Percentiles rank a stretch among this genome's conserved stretches.
These are phyloP conservation scores for Synergus gifuensis DNA, from an alignment of 2,888 invertebrate species.

Conservation along the genomic window DNA sequence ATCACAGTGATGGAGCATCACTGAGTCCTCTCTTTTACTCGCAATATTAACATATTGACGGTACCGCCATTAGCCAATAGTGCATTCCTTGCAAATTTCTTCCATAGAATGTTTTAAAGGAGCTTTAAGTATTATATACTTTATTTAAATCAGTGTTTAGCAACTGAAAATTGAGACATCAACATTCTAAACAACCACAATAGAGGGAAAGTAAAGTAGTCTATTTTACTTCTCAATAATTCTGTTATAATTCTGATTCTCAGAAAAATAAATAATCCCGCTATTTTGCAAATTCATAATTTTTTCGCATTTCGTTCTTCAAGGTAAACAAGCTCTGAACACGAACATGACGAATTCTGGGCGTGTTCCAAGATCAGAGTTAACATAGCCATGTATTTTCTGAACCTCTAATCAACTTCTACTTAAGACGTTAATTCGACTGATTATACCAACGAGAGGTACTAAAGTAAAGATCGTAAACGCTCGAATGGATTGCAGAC, in stretches of 20 bases:
- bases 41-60: constrained; percentile 24
- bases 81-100: background rate
- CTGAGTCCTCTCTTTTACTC: constrained; percentile 8
- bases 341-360: constrained; percentile 28
- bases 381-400: constrained; percentile 40
- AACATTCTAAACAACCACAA: background rate
- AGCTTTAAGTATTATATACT: background rate
- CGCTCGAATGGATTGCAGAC: constrained; percentile 46
- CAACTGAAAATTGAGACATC: background rate
- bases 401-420: constrained; percentile 54
- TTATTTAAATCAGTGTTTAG: background rate
- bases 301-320: background rate
- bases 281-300: background rate
- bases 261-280: background rate
- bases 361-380: constrained; percentile 44
- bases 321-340: constrained; percentile 45
- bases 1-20: constrained; percentile 10
- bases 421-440: constrained; percentile 51
- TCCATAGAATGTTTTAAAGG: background rate
- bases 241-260: too few species aligned
- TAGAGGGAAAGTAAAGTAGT: background rate
- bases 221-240: too few species aligned
- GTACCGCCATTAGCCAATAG: background rate
- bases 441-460: constrained; percentile 50
- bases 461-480: constrained; percentile 34